phyloP scores from a whole-genome alignment of 2,888 invertebrate genomes.

The Lepidochrysops patricia region DNA sequence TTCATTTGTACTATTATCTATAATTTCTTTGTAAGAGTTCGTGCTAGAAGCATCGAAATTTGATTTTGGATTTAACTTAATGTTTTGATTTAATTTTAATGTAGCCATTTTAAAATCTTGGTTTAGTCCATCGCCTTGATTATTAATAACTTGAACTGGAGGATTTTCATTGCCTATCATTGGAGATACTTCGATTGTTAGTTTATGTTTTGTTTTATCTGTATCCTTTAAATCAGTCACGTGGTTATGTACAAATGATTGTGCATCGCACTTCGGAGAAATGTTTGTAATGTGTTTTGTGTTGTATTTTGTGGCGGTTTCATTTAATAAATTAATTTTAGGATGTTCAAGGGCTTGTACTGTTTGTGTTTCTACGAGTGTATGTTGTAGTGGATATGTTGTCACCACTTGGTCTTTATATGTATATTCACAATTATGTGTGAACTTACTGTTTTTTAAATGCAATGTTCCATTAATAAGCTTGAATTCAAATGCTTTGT shows the following conservation, averaged over 20 bases:
- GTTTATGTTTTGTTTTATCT: constrained; percentile 46
- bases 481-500: constrained; percentile 52
- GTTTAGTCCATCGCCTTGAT: background rate
- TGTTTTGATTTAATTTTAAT: too few species aligned
- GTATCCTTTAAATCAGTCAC: constrained; percentile 48
- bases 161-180: constrained; percentile 30
- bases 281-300: background rate
- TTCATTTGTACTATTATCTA: background rate
- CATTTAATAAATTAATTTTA: background rate
- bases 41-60: background rate
- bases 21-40: background rate
- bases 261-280: background rate
- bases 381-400: background rate
- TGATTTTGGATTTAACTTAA: background rate
- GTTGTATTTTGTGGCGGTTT: background rate
- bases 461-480: constrained; percentile 44
- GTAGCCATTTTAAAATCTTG: too few species aligned
- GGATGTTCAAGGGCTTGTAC: background rate
- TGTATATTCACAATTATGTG: constrained; percentile 16
- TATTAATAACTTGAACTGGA: constrained; percentile 21
- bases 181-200: constrained; percentile 54
- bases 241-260: constrained; percentile 37
- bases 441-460: constrained; percentile 30
- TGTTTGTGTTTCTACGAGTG: background rate
- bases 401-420: constrained; percentile 15